Conservation (phyloP, 2,888 invertebrate genomes). For the Acanthoscelides obtectus region DNA sequence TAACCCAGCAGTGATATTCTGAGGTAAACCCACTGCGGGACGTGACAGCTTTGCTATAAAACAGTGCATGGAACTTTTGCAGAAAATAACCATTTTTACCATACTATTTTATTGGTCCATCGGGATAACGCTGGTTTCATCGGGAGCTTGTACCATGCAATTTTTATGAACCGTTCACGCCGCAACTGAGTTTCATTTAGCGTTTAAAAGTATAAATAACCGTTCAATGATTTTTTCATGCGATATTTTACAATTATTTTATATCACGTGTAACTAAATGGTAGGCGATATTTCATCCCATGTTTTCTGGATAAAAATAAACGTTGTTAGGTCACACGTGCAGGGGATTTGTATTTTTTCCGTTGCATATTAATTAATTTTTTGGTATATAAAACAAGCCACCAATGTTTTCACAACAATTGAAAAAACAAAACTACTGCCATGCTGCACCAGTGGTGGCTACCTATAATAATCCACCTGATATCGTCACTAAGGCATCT, state of each 20-base stretch:
- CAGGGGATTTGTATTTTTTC: background rate
- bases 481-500: too few species aligned
- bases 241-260: background rate
- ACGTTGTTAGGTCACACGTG: background rate
- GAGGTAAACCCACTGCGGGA: too few species aligned
- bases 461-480: background rate
- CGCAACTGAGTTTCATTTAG: background rate
- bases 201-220: background rate
- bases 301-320: background rate
- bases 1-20: too few species aligned
- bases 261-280: background rate
- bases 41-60: too few species aligned
- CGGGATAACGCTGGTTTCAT: background rate
- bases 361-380: background rate
- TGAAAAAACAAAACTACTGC: background rate
- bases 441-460: background rate
- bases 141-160: background rate
- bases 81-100: too few species aligned
- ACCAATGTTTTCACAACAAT: background rate
- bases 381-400: background rate
- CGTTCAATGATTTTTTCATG: background rate
- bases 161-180: background rate
- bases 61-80: too few species aligned
- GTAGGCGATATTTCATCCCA: background rate
- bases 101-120: too few species aligned